phyloP scores from a whole-genome alignment of 2,113 vertebrate genomes.

The Cavia porcellus region DNA sequence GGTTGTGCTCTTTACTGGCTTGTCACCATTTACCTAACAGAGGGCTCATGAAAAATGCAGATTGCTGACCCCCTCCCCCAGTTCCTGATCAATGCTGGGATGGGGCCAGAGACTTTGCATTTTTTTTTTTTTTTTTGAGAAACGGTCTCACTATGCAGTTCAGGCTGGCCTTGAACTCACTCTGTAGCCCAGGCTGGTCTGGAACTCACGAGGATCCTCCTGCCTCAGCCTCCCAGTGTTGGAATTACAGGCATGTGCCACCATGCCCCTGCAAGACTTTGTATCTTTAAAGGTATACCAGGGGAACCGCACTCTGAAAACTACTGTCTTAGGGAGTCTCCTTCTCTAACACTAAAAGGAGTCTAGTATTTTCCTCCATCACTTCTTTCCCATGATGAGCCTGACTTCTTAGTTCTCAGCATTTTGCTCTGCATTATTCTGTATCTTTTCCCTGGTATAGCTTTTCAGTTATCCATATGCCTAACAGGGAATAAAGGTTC shows the following conservation, averaged over 20 bases:
- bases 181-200: too few relatives aligned
- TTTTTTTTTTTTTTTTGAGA: background rate
- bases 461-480: background rate
- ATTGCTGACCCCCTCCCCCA: background rate
- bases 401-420: conserved; percentile 28
- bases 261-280: too few relatives aligned
- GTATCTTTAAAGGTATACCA: background rate
- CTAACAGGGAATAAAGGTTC: background rate
- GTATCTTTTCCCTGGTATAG: background rate
- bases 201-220: too few relatives aligned
- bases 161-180: too few relatives aligned
- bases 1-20: background rate
- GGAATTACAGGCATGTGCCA: too few relatives aligned
- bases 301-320: background rate
- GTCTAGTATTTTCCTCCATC: background rate
- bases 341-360: background rate
- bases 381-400: background rate
- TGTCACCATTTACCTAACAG: background rate
- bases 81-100: conserved; percentile 1
- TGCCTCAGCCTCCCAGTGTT: too few relatives aligned
- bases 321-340: background rate
- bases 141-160: too few relatives aligned
- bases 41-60: background rate
- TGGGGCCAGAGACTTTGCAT: background rate
- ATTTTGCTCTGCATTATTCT: background rate